These are phyloP conservation scores for Silvanus unidentatus DNA, from an alignment of 2,888 invertebrate species.

Conservation along the genomic window DNA sequence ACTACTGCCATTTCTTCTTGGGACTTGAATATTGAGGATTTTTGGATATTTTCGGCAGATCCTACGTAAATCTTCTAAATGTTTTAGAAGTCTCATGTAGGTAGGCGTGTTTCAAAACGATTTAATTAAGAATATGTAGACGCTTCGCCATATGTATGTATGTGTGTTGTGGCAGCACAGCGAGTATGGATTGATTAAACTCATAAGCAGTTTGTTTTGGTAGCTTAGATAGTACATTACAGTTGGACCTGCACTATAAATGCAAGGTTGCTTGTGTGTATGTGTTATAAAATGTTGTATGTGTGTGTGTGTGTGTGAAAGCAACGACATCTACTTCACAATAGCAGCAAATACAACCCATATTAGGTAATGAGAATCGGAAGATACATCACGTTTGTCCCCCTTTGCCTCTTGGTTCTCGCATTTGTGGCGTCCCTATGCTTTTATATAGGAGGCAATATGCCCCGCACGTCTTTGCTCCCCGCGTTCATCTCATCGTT, in stretches of 20 bases:
- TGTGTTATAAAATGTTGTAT: constrained; percentile 1
- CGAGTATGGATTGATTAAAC: too few species aligned
- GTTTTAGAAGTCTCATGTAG: too few species aligned
- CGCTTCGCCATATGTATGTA: background rate
- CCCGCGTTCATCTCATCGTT: background rate
- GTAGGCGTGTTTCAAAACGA: too few species aligned
- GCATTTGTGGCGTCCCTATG: background rate
- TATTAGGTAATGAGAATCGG: constrained; percentile 34
- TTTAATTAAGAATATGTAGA: too few species aligned
- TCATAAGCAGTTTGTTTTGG: constrained; percentile 3
- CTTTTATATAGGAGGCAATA: background rate
- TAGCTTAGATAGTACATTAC: constrained; percentile 4
- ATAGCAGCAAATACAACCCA: constrained; percentile 29
- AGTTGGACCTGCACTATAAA: background rate
- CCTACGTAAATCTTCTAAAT: too few species aligned
- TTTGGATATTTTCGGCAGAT: too few species aligned
- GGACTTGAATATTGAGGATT: too few species aligned
- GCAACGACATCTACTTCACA: constrained; percentile 26
- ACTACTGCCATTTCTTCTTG: too few species aligned
- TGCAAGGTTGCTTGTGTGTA: background rate
- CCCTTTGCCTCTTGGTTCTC: constrained; percentile 2
- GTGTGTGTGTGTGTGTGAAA: constrained; percentile 4
- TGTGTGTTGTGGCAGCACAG: background rate
- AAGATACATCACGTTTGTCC: constrained; percentile 21
- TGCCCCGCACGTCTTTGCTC: constrained; percentile 4